These are phyloP conservation scores for Tubulanus polymorphus DNA, from an alignment of 2,888 invertebrate species.

Conservation along the genomic window DNA sequence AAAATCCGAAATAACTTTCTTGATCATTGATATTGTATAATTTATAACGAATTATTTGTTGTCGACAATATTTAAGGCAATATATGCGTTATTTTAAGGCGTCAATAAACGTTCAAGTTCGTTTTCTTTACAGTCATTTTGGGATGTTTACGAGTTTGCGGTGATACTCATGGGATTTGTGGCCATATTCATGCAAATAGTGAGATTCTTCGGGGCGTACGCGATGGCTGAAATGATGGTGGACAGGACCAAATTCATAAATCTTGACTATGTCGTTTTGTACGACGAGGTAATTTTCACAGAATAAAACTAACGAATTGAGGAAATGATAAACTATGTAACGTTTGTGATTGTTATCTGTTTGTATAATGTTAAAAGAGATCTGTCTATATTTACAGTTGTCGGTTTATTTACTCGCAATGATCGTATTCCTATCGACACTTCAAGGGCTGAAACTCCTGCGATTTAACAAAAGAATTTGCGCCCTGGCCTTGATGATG, in stretches of 20 bases:
- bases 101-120: too few species aligned
- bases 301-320: neutral
- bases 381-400: too few species aligned
- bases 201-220: slow-evolving; percentile 3
- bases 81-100: too few species aligned
- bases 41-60: too few species aligned
- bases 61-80: too few species aligned
- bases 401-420: slow-evolving; percentile 48
- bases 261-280: slow-evolving; percentile 10
- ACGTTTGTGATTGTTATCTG: too few species aligned
- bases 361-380: too few species aligned
- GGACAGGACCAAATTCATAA: slow-evolving; percentile 12
- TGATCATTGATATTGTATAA: too few species aligned
- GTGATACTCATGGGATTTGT: slow-evolving; percentile 6
- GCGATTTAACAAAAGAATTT: slow-evolving; percentile 20
- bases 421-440: slow-evolving; percentile 50
- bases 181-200: slow-evolving; percentile 9
- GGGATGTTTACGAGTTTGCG: slow-evolving; percentile 9
- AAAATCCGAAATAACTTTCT: too few species aligned
- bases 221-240: neutral
- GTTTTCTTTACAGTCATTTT: slow-evolving; percentile 6
- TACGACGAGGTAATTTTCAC: slow-evolving; percentile 22
- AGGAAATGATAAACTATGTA: too few species aligned
- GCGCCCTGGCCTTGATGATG: slow-evolving; percentile 40
- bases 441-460: slow-evolving; percentile 49